Percentiles rank a stretch among this genome's conserved stretches.
phyloP scores from a whole-genome alignment of 2,113 vertebrate genomes.

The Anguilla rostrata region DNA sequence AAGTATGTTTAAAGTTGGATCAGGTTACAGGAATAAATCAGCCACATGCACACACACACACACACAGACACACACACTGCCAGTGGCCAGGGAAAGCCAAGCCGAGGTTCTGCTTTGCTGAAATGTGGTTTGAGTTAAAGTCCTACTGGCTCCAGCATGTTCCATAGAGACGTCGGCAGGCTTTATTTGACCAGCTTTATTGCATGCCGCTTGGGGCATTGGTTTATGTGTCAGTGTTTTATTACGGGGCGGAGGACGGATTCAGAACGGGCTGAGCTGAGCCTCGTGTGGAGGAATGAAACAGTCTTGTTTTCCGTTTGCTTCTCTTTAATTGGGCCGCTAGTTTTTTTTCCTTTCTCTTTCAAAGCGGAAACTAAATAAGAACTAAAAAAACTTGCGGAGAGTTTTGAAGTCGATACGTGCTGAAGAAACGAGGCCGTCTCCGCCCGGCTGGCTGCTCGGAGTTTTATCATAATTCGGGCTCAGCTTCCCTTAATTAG shows the following conservation, averaged over 20 bases:
- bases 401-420: conserved; percentile 38
- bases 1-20: not conserved
- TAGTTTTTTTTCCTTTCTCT: conserved; percentile 5
- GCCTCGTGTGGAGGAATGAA: not conserved
- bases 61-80: too few species aligned
- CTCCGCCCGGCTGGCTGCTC: conserved; percentile 26
- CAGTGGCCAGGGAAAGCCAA: too few species aligned
- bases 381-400: conserved; percentile 30
- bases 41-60: too few species aligned
- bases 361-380: conserved; percentile 28
- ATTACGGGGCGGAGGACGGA: conserved; percentile 23
- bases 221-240: conserved; percentile 20
- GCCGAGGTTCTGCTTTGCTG: not conserved
- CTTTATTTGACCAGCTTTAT: conserved; percentile 26
- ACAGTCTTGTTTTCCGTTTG: conserved; percentile 30
- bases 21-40: not conserved
- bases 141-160: too few species aligned
- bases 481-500: conserved; percentile 56
- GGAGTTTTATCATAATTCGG: conserved; percentile 44
- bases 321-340: conserved; percentile 18
- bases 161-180: too few species aligned
- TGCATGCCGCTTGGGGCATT: conserved; percentile 22
- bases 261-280: conserved; percentile 22
- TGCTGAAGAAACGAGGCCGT: conserved; percentile 46
- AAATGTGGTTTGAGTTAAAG: conserved; percentile 17